A percentile compares a stretch with the other conserved stretches of the same genome.
Evolutionary conservation across 2,888 invertebrate species (phyloP).

Genomic region (Cephus pulcher): DNA sequence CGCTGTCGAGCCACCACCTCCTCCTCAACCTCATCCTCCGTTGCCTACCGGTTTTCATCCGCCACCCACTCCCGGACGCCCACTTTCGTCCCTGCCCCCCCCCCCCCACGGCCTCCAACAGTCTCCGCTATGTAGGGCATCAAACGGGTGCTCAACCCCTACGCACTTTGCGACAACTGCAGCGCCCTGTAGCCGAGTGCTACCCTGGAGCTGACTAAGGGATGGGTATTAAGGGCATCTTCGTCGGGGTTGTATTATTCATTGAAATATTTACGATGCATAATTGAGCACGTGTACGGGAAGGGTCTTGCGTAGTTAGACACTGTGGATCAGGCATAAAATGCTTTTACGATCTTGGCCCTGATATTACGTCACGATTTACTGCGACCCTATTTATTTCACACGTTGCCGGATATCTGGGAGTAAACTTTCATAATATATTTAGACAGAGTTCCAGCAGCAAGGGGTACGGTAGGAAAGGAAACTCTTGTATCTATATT

Average conservation of each 20-base stretch:
- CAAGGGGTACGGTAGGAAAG: background rate
- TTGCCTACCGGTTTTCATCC: slow-evolving; percentile 14
- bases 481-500: background rate
- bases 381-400: background rate
- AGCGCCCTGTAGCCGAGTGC: background rate
- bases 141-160: slow-evolving; percentile 57
- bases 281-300: background rate
- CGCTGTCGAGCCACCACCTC: slow-evolving; percentile 21
- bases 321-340: background rate
- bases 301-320: background rate
- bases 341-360: background rate
- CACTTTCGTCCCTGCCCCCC: slow-evolving; percentile 40
- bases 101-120: slow-evolving; percentile 12
- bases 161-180: slow-evolving; percentile 42
- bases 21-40: slow-evolving; percentile 26
- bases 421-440: background rate
- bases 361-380: background rate
- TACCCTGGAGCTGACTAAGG: background rate
- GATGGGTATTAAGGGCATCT: background rate
- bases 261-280: background rate
- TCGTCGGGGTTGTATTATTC: background rate
- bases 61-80: slow-evolving; percentile 32
- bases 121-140: slow-evolving; percentile 55
- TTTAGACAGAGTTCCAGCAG: background rate
- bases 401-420: background rate